Base-by-base conservation (phyloP, 2,888 invertebrate genomes). In the Clanis bilineata region DNA sequence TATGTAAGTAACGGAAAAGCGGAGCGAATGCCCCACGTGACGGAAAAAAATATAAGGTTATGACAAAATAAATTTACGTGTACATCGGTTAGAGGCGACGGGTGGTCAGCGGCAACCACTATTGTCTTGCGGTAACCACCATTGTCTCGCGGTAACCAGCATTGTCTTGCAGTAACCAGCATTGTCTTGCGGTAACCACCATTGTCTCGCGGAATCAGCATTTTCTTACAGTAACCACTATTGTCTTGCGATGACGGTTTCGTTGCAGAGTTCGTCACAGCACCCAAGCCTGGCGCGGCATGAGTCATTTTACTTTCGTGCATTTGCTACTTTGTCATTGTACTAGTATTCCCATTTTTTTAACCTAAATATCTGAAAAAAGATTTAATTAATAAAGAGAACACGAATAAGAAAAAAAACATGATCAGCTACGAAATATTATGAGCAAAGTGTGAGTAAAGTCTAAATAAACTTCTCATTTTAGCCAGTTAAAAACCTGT, bases 1-100 rank as follows among this genome's bases (percentile, higher is more conserved):
- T 41, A 62, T 45, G 39, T 51, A 54, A 64, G 72, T 73, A 75
- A 78, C 77, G 77, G 79, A 77, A 79, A 79, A 74, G 73, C 70
- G 66, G 60, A 28, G 15, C 51, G 28, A 32, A 51, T 32, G 51
- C 28, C 18, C 28, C 18, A 32, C 51, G 51, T 51, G 32, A 51
- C 18, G 18, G 25, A 51, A 51, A 41, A n/a, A 32, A 18, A 51
- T 51, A 51, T 58, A n/a, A 10, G 28, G 18, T 32, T 51, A 28
- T 51, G 10, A 28, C 23, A 23, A 23, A n/a, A 28, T 12, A 23
- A 23, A n/a, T 45, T 12, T 23, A 25, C n/a, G 15, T 25, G 6
- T 47, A 15, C 18, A 51, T 18, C 9, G 28, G 28, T 10, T 18
- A 32, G 28, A 10, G 15, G 28, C 18, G 51, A 7, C 36, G n/a